These are phyloP conservation scores for Drosophila saltans DNA, from an alignment of 1,140 invertebrate genomes.

Conservation along the genomic window DNA sequence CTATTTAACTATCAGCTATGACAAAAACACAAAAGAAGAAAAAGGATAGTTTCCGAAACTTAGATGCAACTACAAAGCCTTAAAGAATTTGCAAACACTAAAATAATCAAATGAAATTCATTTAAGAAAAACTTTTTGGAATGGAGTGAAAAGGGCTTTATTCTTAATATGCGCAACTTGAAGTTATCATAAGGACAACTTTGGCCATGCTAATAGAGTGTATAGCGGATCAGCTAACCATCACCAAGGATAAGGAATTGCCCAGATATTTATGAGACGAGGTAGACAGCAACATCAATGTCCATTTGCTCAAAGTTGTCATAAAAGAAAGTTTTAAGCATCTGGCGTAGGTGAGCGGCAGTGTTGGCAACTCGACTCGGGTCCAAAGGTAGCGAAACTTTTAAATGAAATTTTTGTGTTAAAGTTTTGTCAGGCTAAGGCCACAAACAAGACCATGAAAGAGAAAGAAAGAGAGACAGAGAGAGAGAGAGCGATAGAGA, in stretches of 20 bases:
- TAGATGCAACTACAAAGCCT: not conserved
- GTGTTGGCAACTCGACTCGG: slow-evolving; percentile 26
- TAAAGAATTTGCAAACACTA: not conserved
- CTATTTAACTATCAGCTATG: too few relatives aligned
- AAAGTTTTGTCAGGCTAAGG: slow-evolving; percentile 76
- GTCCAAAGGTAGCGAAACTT: slow-evolving; percentile 65
- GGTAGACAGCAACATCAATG: slow-evolving; percentile 64
- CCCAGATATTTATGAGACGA: slow-evolving; percentile 63
- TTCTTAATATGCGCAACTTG: not conserved
- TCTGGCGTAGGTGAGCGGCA: slow-evolving; percentile 63
- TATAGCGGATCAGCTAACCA: slow-evolving; percentile 10
- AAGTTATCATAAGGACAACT: slow-evolving; percentile 14
- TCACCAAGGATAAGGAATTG: slow-evolving; percentile 37
- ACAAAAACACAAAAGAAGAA: too few relatives aligned
- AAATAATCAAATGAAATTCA: slow-evolving; percentile 5
- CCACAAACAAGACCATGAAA: slow-evolving; percentile 8
- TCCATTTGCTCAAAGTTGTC: slow-evolving; percentile 74
- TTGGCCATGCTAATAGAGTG: slow-evolving; percentile 70
- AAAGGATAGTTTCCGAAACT: too few relatives aligned
- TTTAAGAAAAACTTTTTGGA: not conserved
- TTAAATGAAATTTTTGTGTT: slow-evolving; percentile 81
- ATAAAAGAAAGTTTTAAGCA: slow-evolving; percentile 72
- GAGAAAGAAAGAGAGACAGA: slow-evolving; percentile 32
- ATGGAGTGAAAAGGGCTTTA: not conserved
- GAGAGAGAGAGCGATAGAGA: slow-evolving; percentile 33